Conservation (phyloP, 2,797 vertebrate genomes). For the Schizopygopsis malacanthus region DNA sequence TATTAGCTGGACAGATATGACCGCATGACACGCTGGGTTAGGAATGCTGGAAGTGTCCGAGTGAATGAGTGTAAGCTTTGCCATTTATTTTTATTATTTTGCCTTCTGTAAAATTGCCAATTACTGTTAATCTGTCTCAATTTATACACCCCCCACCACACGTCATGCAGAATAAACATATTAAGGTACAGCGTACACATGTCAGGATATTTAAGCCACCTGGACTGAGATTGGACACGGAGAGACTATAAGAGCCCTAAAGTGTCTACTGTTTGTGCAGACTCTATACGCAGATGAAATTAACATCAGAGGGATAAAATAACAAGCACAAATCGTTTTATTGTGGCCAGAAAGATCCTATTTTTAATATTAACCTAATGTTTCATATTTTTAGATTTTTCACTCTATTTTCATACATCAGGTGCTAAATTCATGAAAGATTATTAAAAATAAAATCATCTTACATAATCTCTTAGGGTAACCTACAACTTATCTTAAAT, state of each 20-base stretch:
- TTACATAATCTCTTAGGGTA: neutral
- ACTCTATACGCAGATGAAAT: conserved; percentile 25
- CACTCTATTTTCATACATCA: too few species aligned
- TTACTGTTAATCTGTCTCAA: conserved; percentile 62
- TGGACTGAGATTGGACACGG: conserved; percentile 30
- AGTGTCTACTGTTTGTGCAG: conserved; percentile 28
- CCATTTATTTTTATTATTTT: conserved; percentile 60
- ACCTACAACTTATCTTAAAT: neutral
- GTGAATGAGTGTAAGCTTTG: conserved; percentile 42
- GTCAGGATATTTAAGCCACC: conserved; percentile 52
- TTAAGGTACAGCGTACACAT: conserved; percentile 27
- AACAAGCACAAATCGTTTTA: neutral
- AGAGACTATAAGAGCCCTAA: conserved; percentile 48
- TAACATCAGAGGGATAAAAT: conserved; percentile 21
- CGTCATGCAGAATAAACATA: conserved; percentile 52
- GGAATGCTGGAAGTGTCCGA: conserved; percentile 66
- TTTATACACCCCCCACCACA: conserved; percentile 53
- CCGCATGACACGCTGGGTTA: conserved; percentile 69
- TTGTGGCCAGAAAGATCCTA: neutral
- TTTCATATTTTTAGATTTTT: neutral
- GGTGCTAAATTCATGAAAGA: neutral
- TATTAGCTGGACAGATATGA: conserved; percentile 73
- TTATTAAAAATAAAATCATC: neutral
- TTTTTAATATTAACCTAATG: neutral
- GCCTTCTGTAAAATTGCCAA: conserved; percentile 66